phyloP scores from a whole-genome alignment of 2,888 invertebrate species.

The Diabrotica balteata region DNA sequence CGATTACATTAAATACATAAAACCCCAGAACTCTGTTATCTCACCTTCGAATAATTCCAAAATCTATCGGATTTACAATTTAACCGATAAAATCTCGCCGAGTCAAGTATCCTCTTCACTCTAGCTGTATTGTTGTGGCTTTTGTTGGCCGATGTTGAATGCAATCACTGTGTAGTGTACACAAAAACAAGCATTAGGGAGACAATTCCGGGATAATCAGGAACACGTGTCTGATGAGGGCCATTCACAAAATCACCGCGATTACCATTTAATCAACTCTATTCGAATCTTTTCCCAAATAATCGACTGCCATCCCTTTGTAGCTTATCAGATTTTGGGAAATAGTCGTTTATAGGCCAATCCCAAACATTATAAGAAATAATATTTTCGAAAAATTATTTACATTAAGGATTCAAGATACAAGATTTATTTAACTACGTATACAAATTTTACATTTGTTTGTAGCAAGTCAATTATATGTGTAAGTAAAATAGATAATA shows the following conservation, averaged over 20 bases:
- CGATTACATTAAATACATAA: no score
- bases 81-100: background rate
- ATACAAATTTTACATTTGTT: no score
- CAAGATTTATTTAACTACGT: no score
- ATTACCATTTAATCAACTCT: slow-evolving; percentile 16
- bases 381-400: no score
- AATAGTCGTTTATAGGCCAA: no score
- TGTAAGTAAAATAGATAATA: no score
- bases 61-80: background rate
- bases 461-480: no score
- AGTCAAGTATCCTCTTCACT: slow-evolving; percentile 16
- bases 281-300: slow-evolving; percentile 1
- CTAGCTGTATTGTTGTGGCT: slow-evolving; percentile 1
- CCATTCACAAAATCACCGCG: slow-evolving; percentile 25
- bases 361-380: no score
- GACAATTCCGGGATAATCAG: slow-evolving; percentile 25
- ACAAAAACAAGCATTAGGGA: slow-evolving; percentile 15
- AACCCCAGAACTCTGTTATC: no score
- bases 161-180: slow-evolving; percentile 14
- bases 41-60: background rate
- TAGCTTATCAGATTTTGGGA: slow-evolving; percentile 13
- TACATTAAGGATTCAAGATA: no score
- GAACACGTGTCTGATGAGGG: slow-evolving; percentile 31
- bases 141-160: slow-evolving; percentile 12
- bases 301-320: slow-evolving; percentile 3